These are phyloP conservation scores for Tympanuchus pallidicinctus DNA, from an alignment of 2,113 vertebrate genomes.

Conservation along the genomic window DNA sequence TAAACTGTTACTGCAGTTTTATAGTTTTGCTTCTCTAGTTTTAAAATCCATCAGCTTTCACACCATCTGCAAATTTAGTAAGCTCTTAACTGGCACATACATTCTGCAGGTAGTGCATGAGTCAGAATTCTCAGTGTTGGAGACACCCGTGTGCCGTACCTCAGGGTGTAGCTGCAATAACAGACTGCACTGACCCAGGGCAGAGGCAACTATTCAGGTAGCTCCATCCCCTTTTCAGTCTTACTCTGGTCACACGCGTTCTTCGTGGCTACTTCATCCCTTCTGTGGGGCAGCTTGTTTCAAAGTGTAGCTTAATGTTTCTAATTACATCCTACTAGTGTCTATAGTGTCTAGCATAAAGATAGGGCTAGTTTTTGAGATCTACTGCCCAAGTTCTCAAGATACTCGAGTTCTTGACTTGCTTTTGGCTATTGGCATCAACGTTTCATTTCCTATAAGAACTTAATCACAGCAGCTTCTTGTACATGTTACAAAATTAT, in stretches of 20 bases:
- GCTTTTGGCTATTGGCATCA: neutral
- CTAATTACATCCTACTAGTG: neutral
- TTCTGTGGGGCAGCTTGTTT: neutral
- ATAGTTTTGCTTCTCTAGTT: neutral
- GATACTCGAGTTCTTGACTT: neutral
- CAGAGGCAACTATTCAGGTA: neutral
- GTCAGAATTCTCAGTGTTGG: neutral
- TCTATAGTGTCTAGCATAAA: neutral
- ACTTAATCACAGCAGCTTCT: neutral
- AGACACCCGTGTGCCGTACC: accelerated
- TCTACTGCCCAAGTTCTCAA: neutral
- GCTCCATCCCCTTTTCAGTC: accelerated
- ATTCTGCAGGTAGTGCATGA: accelerated
- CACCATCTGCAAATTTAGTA: neutral
- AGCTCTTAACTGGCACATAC: neutral
- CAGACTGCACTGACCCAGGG: neutral
- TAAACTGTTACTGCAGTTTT: neutral
- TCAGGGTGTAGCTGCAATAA: neutral
- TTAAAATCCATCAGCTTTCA: neutral
- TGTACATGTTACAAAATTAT: neutral
- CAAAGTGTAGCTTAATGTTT: neutral
- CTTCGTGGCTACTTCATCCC: neutral
- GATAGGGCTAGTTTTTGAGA: neutral
- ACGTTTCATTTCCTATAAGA: accelerated
- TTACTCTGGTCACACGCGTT: neutral